Evolutionary conservation across 1,140 invertebrate genomes (phyloP).

Genomic region (Temnothorax longispinosus): DNA sequence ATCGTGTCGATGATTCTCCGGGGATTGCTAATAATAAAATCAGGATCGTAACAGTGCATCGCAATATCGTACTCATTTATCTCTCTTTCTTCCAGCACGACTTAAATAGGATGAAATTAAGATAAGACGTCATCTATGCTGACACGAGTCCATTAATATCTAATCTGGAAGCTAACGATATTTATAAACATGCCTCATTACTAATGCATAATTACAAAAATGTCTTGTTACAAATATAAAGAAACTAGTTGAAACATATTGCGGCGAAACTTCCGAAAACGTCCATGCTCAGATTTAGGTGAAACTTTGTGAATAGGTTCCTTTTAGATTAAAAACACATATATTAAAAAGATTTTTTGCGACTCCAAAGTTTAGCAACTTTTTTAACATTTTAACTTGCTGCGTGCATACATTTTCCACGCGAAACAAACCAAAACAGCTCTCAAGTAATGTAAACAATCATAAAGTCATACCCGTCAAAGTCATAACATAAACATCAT

Average conservation of each 20-base stretch:
- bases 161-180: not conserved
- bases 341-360: too few species aligned
- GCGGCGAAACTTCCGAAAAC: too few species aligned
- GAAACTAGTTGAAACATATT: not conserved
- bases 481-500: too few species aligned
- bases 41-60: not conserved
- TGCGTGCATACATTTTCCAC: too few species aligned
- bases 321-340: too few species aligned
- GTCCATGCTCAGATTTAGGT: too few species aligned
- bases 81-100: not conserved
- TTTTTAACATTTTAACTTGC: too few species aligned
- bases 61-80: not conserved
- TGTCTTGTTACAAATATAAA: not conserved
- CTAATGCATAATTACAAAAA: not conserved
- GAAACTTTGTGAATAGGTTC: too few species aligned
- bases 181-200: not conserved
- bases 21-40: not conserved
- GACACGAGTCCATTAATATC: constrained; percentile 4
- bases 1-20: not conserved
- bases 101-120: not conserved
- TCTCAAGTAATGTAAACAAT: too few species aligned
- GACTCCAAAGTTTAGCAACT: too few species aligned
- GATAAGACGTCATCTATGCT: not conserved
- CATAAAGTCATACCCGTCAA: too few species aligned
- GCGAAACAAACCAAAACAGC: too few species aligned